phyloP scores from a whole-genome alignment of 2,797 vertebrate species.

The Aldrovandia affinis region DNA sequence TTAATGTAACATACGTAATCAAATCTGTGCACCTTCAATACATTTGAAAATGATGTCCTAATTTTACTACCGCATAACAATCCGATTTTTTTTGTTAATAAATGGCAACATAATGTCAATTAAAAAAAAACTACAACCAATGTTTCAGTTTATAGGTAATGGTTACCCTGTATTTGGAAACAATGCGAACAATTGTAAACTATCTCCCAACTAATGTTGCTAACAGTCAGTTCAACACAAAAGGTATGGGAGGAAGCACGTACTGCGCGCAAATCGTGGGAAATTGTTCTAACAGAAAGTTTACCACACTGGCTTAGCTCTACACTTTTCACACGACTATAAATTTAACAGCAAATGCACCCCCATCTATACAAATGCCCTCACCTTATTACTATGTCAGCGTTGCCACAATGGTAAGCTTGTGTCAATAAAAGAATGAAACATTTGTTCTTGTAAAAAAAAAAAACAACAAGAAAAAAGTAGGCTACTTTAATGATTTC shows the following conservation, averaged over 20 bases:
- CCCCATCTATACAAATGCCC: background rate
- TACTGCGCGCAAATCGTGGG: background rate
- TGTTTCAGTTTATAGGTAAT: background rate
- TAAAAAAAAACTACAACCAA: background rate
- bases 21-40: background rate
- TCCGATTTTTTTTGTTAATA: background rate
- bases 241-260: background rate
- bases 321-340: background rate
- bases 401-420: background rate
- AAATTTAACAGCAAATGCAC: background rate
- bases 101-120: background rate
- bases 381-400: conserved; percentile 3
- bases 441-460: background rate
- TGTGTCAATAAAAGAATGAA: background rate
- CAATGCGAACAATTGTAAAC: background rate
- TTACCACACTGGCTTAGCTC: background rate
- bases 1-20: background rate
- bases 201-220: background rate
- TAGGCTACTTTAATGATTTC: background rate
- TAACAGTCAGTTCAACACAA: background rate
- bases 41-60: background rate
- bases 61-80: background rate
- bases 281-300: background rate
- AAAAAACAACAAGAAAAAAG: background rate
- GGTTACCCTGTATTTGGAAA: background rate